Conservation (phyloP, 2,888 invertebrate genomes). For the Odontocolon sp. region DNA sequence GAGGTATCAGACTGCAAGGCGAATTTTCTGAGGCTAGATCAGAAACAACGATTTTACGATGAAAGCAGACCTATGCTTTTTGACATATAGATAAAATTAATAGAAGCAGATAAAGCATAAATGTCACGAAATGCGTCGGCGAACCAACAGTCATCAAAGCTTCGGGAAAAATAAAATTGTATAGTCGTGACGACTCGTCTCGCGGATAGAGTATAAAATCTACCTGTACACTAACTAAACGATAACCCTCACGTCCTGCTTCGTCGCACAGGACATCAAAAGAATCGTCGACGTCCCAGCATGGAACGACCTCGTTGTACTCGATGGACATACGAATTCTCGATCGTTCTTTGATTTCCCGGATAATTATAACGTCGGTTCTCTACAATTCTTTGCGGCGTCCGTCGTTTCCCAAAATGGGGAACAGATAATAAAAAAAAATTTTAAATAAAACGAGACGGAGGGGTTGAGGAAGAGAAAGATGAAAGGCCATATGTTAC, state of each 20-base stretch:
- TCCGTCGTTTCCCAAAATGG: conserved; percentile 2
- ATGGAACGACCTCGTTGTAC: conserved; percentile 37
- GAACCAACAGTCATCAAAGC: conserved; percentile 2
- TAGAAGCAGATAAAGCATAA: neutral
- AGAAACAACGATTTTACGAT: neutral
- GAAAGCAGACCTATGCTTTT: neutral
- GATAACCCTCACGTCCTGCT: conserved; percentile 22
- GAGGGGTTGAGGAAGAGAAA: conserved; percentile 16
- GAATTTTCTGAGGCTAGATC: neutral
- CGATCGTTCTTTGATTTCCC: conserved; percentile 71
- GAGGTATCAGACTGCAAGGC: conserved; percentile 16
- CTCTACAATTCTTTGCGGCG: conserved; percentile 70
- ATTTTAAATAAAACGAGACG: neutral
- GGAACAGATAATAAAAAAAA: conserved; percentile 3
- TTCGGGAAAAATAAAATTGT: conserved; percentile 23
- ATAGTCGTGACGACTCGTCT: neutral
- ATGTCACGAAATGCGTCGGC: neutral
- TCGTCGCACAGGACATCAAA: conserved; percentile 52
- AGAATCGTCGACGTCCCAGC: conserved; percentile 35
- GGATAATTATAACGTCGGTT: conserved; percentile 76
- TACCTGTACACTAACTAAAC: too few relatives aligned
- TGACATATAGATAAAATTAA: too few relatives aligned
- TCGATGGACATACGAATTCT: conserved; percentile 66
- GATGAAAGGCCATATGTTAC: conserved; percentile 38
- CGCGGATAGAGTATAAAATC: conserved; percentile 12